Evolutionary conservation across 2,888 invertebrate genomes (phyloP).

Genomic region (Unio delphinus): DNA sequence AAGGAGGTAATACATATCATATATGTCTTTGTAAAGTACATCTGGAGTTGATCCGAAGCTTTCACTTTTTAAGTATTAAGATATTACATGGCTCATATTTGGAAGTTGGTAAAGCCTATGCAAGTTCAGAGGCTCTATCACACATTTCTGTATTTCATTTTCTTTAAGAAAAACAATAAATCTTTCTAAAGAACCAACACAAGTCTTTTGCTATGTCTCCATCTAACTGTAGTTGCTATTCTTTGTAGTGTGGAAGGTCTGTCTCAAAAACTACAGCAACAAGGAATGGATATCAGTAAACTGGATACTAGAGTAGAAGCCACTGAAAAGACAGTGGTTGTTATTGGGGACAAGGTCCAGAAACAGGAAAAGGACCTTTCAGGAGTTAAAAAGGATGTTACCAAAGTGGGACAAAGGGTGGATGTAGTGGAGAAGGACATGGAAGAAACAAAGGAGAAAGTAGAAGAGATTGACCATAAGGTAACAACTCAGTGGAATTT

Average conservation of each 20-base stretch:
- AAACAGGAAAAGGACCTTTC: constrained; percentile 48
- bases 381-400: constrained; percentile 34
- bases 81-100: too few species aligned
- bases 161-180: too few species aligned
- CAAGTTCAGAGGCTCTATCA: too few species aligned
- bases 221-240: constrained; percentile 2
- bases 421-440: constrained; percentile 46
- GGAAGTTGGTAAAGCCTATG: too few species aligned
- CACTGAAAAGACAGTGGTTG: constrained; percentile 44
- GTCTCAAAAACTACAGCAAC: constrained; percentile 45
- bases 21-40: too few species aligned
- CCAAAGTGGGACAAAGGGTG: constrained; percentile 43
- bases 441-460: constrained; percentile 51
- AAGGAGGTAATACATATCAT: constrained; percentile 37
- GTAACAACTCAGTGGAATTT: constrained; percentile 19
- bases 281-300: constrained; percentile 46
- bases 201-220: background rate
- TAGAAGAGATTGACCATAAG: constrained; percentile 64
- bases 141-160: too few species aligned
- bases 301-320: constrained; percentile 49
- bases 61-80: too few species aligned
- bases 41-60: too few species aligned
- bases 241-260: constrained; percentile 49
- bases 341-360: constrained; percentile 45
- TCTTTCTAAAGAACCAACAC: too few species aligned